These are phyloP conservation scores for Oscheius sp. DNA, from an alignment of 2,888 invertebrate species.

Conservation along the genomic window DNA sequence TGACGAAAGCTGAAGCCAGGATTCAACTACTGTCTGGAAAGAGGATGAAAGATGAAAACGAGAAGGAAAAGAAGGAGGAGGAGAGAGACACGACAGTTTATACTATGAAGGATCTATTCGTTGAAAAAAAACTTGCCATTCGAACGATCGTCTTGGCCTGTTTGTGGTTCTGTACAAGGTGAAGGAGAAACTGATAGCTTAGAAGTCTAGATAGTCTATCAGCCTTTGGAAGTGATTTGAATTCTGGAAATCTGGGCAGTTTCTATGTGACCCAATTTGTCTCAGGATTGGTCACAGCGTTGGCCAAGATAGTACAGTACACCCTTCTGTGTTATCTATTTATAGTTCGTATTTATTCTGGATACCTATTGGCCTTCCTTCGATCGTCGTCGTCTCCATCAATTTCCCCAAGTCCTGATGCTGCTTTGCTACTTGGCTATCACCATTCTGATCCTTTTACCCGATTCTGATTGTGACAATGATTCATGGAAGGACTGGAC, in stretches of 20 bases:
- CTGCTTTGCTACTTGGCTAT: constrained; percentile 57
- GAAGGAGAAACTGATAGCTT: not conserved
- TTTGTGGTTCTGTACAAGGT: constrained; percentile 52
- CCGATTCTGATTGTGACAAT: constrained; percentile 40
- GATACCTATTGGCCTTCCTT: constrained; percentile 59
- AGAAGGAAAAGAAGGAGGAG: not conserved
- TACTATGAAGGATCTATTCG: constrained; percentile 48
- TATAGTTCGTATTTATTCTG: constrained; percentile 60
- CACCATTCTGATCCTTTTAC: constrained; percentile 51
- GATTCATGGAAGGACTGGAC: constrained; percentile 42
- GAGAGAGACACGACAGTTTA: constrained; percentile 37
- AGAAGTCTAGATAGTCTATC: constrained; percentile 35
- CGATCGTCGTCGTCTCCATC: constrained; percentile 63
- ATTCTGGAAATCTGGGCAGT: constrained; percentile 52
- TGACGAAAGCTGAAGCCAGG: constrained; percentile 34
- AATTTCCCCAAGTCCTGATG: constrained; percentile 60
- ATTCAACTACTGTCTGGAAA: constrained; percentile 30
- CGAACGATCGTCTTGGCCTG: constrained; percentile 42
- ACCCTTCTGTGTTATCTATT: not conserved
- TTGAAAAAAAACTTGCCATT: constrained; percentile 38
- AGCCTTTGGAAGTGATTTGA: constrained; percentile 51
- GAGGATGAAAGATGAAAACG: not conserved
- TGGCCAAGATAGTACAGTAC: constrained; percentile 47
- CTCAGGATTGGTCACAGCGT: constrained; percentile 42
- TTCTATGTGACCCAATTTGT: constrained; percentile 53